phyloP scores from a whole-genome alignment of 2,113 vertebrate genomes.

The Sorex fumeus region DNA sequence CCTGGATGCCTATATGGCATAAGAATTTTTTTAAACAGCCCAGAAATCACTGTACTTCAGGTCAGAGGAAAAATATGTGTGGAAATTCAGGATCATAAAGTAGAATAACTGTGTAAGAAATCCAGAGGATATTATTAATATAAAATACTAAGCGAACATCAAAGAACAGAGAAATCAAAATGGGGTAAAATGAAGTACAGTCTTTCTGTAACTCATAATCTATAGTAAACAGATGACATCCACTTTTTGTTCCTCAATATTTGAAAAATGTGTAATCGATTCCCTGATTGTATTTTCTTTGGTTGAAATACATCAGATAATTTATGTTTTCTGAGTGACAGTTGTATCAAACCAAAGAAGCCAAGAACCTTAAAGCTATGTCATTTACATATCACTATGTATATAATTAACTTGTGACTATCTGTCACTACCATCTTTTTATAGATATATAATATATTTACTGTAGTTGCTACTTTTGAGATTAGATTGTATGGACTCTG shows the following conservation, averaged over 20 bases:
- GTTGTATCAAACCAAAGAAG: neutral
- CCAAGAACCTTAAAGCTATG: too few species aligned
- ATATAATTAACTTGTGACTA: too few species aligned
- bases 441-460: too few species aligned
- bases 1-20: rapidly evolving
- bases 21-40: neutral
- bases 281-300: neutral
- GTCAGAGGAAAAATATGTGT: neutral
- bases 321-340: neutral
- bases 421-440: too few species aligned
- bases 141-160: neutral
- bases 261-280: neutral
- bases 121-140: neutral
- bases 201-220: neutral
- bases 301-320: neutral
- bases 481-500: neutral
- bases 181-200: neutral
- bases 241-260: neutral
- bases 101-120: neutral
- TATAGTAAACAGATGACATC: neutral
- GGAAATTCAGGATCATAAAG: neutral
- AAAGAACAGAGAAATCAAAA: neutral
- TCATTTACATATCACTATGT: too few species aligned
- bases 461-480: too few species aligned
- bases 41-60: neutral